A percentile compares a stretch with the other conserved stretches of the same genome.
Evolutionary conservation across 2,797 vertebrate species (phyloP).

Genomic region (Pangasius krempfi): DNA sequence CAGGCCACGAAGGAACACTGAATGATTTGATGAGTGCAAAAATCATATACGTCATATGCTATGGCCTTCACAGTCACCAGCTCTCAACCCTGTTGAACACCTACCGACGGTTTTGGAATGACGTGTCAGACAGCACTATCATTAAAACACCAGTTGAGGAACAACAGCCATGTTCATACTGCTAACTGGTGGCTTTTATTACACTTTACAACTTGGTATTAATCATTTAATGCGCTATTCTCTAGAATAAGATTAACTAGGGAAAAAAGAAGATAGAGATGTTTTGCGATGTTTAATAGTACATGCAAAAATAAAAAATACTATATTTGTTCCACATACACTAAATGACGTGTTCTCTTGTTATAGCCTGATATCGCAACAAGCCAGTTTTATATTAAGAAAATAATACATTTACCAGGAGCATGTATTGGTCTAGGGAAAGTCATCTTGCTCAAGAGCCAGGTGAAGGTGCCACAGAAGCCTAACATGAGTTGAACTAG

Average conservation of each 20-base stretch:
- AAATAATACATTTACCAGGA: background rate
- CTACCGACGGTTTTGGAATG: background rate
- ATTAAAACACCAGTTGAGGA: background rate
- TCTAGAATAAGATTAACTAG: background rate
- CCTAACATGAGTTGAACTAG: no score
- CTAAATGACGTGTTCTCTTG: background rate
- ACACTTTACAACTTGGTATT: background rate
- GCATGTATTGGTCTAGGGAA: background rate
- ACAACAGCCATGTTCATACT: background rate
- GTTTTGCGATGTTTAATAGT: background rate
- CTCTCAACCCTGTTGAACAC: background rate
- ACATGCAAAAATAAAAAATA: background rate
- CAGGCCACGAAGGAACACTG: no score
- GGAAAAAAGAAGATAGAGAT: background rate
- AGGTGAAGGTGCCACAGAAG: background rate
- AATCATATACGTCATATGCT: background rate
- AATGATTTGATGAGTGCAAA: background rate
- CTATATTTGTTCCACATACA: background rate
- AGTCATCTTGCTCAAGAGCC: background rate
- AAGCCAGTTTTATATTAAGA: background rate
- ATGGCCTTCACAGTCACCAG: no score
- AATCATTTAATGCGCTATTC: constrained; percentile 2
- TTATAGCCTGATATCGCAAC: background rate
- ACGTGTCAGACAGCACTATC: background rate
- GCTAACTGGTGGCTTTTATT: constrained; percentile 13